phyloP scores from a whole-genome alignment of 2,888 invertebrate genomes.

The Leptopilina myrica region DNA sequence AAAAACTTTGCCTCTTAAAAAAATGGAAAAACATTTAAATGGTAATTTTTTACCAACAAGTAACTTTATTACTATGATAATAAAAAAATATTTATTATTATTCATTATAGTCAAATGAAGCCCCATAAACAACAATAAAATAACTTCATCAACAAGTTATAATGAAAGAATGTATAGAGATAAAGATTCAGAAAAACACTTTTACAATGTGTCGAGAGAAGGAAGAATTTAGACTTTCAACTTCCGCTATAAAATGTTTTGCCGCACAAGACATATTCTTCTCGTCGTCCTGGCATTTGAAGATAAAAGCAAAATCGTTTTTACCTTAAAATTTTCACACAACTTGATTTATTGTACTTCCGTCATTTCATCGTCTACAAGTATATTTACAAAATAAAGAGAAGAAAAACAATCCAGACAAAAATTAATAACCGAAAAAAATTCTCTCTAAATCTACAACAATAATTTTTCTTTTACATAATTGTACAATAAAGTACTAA shows the following conservation, averaged over 20 bases:
- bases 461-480: no score
- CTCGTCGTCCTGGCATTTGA: conserved; percentile 45
- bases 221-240: conserved; percentile 44
- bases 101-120: no score
- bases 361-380: neutral
- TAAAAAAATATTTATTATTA: no score
- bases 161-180: neutral
- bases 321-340: neutral
- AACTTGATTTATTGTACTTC: neutral
- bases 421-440: neutral
- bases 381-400: neutral
- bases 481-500: no score
- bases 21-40: no score
- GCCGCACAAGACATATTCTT: conserved; percentile 33
- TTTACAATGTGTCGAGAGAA: neutral
- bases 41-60: no score
- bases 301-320: neutral
- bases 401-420: neutral
- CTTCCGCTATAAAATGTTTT: conserved; percentile 44
- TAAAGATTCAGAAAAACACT: neutral
- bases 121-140: no score
- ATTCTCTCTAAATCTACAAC: neutral
- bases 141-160: no score
- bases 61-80: no score
- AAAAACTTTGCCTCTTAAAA: no score